These are phyloP conservation scores for Harpegnathos saltator DNA, from an alignment of 1,140 invertebrate genomes.

Conservation along the genomic window DNA sequence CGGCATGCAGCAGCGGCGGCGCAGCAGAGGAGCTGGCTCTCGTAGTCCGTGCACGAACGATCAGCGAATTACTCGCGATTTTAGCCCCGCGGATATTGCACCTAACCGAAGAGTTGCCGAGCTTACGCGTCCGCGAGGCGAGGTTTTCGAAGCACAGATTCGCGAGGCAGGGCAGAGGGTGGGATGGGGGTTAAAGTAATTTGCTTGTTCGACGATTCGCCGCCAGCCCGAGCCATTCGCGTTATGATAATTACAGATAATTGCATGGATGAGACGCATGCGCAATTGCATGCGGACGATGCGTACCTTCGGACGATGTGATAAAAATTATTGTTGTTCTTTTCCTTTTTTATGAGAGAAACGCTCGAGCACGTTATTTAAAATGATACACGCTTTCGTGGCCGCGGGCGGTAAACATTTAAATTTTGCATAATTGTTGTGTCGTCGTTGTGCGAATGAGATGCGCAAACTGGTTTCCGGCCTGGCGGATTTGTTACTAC, in stretches of 20 bases:
- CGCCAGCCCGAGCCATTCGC: neutral
- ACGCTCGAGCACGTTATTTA: too few relatives aligned
- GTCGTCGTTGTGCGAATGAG: neutral
- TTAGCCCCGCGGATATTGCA: conserved; percentile 40
- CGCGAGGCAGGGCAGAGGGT: conserved; percentile 11
- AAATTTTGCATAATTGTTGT: conserved; percentile 8
- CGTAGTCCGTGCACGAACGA: conserved; percentile 14
- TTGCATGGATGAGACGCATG: conserved; percentile 31
- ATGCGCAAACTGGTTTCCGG: conserved; percentile 18
- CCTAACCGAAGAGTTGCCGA: conserved; percentile 17
- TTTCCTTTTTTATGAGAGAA: conserved; percentile 9
- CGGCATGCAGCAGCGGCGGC: neutral
- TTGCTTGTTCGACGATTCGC: conserved; percentile 19
- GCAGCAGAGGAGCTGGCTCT: neutral
- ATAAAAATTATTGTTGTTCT: conserved; percentile 45
- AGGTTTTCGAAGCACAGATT: conserved; percentile 29
- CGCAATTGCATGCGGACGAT: too few relatives aligned
- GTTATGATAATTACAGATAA: conserved; percentile 57
- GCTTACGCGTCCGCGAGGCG: too few relatives aligned
- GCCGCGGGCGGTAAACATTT: conserved; percentile 29
- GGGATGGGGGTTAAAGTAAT: too few relatives aligned
- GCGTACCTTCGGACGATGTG: neutral
- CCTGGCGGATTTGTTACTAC: conserved; percentile 11
- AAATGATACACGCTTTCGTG: conserved; percentile 19
- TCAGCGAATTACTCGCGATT: conserved; percentile 63